phyloP scores from a whole-genome alignment of 2,797 vertebrate genomes.

The Darevskia nairensis region DNA sequence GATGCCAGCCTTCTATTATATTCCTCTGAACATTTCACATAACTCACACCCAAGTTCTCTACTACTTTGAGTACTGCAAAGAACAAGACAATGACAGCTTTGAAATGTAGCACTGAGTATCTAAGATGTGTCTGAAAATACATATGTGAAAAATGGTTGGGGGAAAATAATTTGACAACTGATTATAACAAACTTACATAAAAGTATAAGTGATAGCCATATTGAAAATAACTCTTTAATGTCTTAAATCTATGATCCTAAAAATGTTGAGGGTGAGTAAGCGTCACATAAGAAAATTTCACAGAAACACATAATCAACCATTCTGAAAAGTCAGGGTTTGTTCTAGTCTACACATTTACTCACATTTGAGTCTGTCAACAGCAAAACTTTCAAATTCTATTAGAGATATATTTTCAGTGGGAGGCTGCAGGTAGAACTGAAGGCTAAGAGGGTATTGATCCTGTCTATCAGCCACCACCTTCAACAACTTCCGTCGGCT shows the following conservation, averaged over 20 bases:
- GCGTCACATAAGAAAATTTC: neutral
- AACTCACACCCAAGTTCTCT: slow-evolving; percentile 91
- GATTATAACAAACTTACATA: neutral
- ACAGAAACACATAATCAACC: neutral
- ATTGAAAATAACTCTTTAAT: neutral
- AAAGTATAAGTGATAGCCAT: neutral
- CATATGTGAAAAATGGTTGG: no score
- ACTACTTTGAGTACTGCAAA: slow-evolving; percentile 90
- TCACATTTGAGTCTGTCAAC: slow-evolving; percentile 92
- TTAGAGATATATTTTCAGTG: slow-evolving; percentile 88
- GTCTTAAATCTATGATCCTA: neutral
- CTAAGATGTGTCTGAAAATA: neutral
- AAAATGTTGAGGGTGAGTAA: neutral
- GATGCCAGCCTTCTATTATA: slow-evolving; percentile 80
- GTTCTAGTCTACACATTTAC: slow-evolving; percentile 41
- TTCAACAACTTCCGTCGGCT: slow-evolving; percentile 71
- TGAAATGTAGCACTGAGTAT: neutral
- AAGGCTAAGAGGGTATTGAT: slow-evolving; percentile 85
- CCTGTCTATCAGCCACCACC: slow-evolving; percentile 62
- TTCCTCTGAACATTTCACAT: slow-evolving; percentile 73
- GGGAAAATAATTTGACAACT: neutral
- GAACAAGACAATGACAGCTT: neutral
- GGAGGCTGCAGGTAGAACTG: slow-evolving; percentile 94
- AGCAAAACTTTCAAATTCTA: slow-evolving; percentile 92
- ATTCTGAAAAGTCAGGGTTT: neutral